Evolutionary conservation across 1,140 invertebrate species (phyloP).

Genomic region (Ostrea edulis): DNA sequence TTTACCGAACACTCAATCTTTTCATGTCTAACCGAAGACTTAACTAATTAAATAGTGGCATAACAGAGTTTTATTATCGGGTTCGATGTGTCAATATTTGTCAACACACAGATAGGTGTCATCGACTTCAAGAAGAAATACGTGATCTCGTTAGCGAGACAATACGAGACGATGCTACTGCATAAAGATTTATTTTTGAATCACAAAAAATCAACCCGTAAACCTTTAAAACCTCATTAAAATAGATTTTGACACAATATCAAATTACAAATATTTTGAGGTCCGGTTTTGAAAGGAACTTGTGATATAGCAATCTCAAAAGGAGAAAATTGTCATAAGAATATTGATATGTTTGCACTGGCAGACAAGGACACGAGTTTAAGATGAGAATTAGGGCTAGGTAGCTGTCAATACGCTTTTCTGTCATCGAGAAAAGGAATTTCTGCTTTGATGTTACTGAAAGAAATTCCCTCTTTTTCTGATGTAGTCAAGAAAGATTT

Average conservation of each 20-base stretch:
- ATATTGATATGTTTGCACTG: background rate
- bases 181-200: slow-evolving; percentile 24
- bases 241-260: slow-evolving; percentile 14
- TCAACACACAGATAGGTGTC: slow-evolving; percentile 33
- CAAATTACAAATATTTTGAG: background rate
- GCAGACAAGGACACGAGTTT: background rate
- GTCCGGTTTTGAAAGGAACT: background rate
- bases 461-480: background rate
- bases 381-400: background rate
- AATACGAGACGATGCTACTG: slow-evolving; percentile 20
- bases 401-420: background rate
- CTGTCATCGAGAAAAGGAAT: background rate
- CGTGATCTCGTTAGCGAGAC: slow-evolving; percentile 32
- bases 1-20: slow-evolving; percentile 31
- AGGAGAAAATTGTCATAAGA: background rate
- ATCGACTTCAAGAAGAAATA: slow-evolving; percentile 26
- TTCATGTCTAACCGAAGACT: background rate
- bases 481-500: no score
- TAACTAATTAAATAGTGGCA: slow-evolving; percentile 26
- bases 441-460: slow-evolving; percentile 5
- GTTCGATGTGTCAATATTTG: slow-evolving; percentile 29
- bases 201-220: slow-evolving; percentile 1
- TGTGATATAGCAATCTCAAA: background rate
- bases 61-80: slow-evolving; percentile 28
- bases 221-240: slow-evolving; percentile 13